A percentile compares a stretch with the other conserved stretches of the same genome.
Conservation (phyloP, 2,113 vertebrate genomes). For the Oncorhynchus masou region DNA sequence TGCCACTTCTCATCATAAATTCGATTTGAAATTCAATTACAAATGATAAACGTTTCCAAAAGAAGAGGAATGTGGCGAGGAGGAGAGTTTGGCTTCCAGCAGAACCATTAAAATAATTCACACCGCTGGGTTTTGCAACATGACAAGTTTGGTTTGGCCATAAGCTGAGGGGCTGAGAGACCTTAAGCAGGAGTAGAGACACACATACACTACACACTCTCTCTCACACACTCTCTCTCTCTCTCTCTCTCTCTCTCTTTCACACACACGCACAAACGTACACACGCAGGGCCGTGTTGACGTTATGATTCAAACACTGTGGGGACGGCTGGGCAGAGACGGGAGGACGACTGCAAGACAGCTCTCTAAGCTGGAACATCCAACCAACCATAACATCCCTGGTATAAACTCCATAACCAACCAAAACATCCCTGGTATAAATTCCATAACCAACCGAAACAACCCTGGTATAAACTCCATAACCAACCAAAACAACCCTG, state of each 20-base stretch:
- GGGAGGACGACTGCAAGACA: slow-evolving; percentile 9
- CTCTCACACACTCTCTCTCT: no score
- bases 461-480: no score
- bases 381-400: neutral
- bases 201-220: neutral
- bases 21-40: slow-evolving; percentile 32
- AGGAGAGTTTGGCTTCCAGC: slow-evolving; percentile 7
- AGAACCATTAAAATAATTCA: slow-evolving; percentile 29
- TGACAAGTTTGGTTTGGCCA: slow-evolving; percentile 33
- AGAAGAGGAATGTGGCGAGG: slow-evolving; percentile 15
- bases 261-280: no score
- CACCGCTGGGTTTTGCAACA: slow-evolving; percentile 26
- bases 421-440: no score
- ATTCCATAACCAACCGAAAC: no score
- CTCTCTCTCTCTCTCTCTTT: no score
- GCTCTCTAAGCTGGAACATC: neutral
- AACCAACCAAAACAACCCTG: no score
- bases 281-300: neutral
- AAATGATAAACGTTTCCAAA: slow-evolving; percentile 12
- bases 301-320: slow-evolving; percentile 20
- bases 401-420: no score
- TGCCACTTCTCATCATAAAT: slow-evolving; percentile 36
- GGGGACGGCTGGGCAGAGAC: neutral
- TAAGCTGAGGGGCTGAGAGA: slow-evolving; percentile 2
- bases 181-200: slow-evolving; percentile 13